phyloP scores from a whole-genome alignment of 1,140 invertebrate species.

The Choristoneura fumiferana region DNA sequence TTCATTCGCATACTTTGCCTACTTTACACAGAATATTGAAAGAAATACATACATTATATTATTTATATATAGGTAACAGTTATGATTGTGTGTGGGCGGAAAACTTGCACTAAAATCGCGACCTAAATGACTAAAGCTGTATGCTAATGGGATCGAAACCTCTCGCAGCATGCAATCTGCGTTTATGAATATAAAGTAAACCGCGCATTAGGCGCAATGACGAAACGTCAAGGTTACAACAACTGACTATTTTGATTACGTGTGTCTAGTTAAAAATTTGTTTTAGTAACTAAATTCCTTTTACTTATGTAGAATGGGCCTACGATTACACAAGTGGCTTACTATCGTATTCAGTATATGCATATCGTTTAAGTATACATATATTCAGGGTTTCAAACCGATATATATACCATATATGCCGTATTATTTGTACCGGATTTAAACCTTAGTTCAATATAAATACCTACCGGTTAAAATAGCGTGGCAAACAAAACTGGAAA shows the following conservation, averaged over 20 bases:
- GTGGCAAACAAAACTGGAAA: too few species aligned
- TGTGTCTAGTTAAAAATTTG: background rate
- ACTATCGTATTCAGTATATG: too few species aligned
- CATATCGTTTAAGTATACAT: too few species aligned
- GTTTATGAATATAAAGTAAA: background rate
- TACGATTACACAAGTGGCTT: too few species aligned
- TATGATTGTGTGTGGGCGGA: constrained; percentile 32
- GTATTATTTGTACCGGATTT: too few species aligned
- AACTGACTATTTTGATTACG: background rate
- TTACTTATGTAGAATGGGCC: too few species aligned
- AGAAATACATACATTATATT: too few species aligned
- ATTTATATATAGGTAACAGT: constrained; percentile 45
- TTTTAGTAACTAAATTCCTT: background rate
- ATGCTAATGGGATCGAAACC: constrained; percentile 35
- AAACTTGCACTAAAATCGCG: constrained; percentile 35
- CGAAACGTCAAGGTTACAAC: constrained; percentile 9
- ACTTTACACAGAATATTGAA: background rate
- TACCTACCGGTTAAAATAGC: too few species aligned
- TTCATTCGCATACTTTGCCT: too few species aligned
- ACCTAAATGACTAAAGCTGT: constrained; percentile 46
- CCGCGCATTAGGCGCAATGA: constrained; percentile 7
- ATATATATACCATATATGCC: too few species aligned
- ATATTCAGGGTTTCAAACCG: too few species aligned
- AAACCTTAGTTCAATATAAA: too few species aligned
- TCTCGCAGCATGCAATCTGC: background rate